Base-by-base conservation (phyloP, 2,113 vertebrate genomes). In the Cromileptes altivelis region DNA sequence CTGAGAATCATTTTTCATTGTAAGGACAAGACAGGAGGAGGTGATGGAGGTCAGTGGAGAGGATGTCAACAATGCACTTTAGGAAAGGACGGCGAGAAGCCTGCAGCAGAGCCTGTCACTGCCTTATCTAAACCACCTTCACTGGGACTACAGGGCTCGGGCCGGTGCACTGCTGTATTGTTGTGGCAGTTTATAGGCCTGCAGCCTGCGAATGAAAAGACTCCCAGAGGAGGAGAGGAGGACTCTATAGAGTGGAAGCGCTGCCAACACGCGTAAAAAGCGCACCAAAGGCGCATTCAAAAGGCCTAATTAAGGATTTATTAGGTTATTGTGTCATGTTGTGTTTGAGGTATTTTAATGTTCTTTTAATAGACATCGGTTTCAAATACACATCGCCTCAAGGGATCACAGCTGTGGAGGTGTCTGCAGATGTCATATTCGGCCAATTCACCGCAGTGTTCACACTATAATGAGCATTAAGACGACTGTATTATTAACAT, bases 1-100 rank as follows among this genome's bases (percentile, higher is more conserved):
- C 78, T 69, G 63, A 42, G 93, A 91, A 92, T 93, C 94, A 92
- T 96, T 95, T 95, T 94, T 96, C 94, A 95, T 93, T 77, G n/a
- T 63, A 78, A 92, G 84, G 92, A 94, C 91, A 83, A 94, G 94
- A 92, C 93, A 89, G 90, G 88, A 83, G 85, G 92, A 93, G 95
- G 91, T 78, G 82, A 27, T 64, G 90, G 77, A 92, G 93, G 94
- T 94, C 92, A 93, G 55, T 78, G 89, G 92, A 92, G 91, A 91
- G 92, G 93, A 92, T 95, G 94, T 94, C 90, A 92, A 87, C 89
- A 89, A 82, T 73, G 80, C 82, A 56, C 77, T 79, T 84, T 50
- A 88, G 82, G 76, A 67, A 85, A 70, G 67, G 47, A 23, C 61
- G 52, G 53, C 4, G 78, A 84, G 78, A 62, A 33, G 80, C 8